A percentile compares a stretch with the other conserved stretches of the same genome.
These are phyloP conservation scores for Drosophila mayri DNA, from an alignment of 1,140 invertebrate genomes.

Conservation along the genomic window DNA sequence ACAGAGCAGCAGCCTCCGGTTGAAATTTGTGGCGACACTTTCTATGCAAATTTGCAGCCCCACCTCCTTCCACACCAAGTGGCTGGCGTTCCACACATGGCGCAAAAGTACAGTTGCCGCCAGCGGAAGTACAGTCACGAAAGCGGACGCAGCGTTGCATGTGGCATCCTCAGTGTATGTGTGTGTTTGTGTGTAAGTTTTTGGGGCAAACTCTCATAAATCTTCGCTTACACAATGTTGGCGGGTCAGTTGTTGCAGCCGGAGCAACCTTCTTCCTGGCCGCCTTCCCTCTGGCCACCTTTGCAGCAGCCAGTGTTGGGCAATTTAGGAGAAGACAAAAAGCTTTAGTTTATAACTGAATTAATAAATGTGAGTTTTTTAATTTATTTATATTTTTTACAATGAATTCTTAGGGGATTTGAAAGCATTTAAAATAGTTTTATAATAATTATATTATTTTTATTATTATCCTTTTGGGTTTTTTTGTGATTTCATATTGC, in stretches of 20 bases:
- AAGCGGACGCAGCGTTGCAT: constrained; percentile 47
- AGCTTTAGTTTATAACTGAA: no score
- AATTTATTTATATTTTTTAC: no score
- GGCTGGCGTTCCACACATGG: constrained; percentile 23
- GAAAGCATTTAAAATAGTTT: neutral
- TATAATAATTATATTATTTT: neutral
- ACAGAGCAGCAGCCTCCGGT: constrained; percentile 54
- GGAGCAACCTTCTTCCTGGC: constrained; percentile 19
- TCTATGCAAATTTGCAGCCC: constrained; percentile 74
- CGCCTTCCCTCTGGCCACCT: neutral
- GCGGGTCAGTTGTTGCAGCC: constrained; percentile 67
- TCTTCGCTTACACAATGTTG: constrained; percentile 82
- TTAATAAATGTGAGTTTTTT: neutral
- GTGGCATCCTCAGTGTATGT: constrained; percentile 7
- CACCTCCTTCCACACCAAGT: neutral
- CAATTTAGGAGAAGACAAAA: no score
- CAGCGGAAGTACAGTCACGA: constrained; percentile 74
- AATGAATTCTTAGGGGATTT: no score
- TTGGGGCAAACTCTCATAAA: constrained; percentile 80
- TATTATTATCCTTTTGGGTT: neutral
- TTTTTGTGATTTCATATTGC: neutral
- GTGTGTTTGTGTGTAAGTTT: constrained; percentile 38
- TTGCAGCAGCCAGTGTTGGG: constrained; percentile 18
- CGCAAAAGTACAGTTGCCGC: constrained; percentile 66
- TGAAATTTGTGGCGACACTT: constrained; percentile 74